Evolutionary conservation across 2,113 vertebrate species (phyloP), one percentile per base, ranked within the genome.

Genomic region (Xiphophorus maculatus): DNA sequence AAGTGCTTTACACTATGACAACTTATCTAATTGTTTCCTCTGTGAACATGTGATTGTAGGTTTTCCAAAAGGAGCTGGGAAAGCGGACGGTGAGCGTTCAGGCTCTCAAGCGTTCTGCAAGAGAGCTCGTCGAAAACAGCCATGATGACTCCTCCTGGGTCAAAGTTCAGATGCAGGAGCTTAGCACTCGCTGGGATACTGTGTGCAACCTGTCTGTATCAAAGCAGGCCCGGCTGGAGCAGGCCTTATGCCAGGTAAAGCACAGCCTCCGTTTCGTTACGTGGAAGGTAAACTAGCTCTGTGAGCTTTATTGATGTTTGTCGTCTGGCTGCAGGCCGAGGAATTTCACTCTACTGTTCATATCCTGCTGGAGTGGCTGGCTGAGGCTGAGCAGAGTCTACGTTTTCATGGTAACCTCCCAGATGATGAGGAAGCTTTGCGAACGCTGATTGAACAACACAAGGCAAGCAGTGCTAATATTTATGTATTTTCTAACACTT

Each of bases 261-360:
- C 3, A 15, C 6, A 66, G 63, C 5, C 14, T 27, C 8, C 37
- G 5, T 2, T 29, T 1, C 30, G 3, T 3, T 15, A 44, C 22
- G 54, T 5, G 22, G 40, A 32, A 27, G 42, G 7, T 67, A 28
- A 48, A 44, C 1, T 13, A 11, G 19, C 42, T 74, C 17, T 27
- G 1, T 33, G 28, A 69, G 10, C 27, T n/a, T 67, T 72, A 76
- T 73, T 70, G 51, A 84, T 71, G 2, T 62, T 12, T 84, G 63
- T 84, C 14, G 5, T 81, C 44, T 60, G 22, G 5, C 33, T 77
- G 37, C 91, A 99, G 97, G 97, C 97, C 28, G 97, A 99, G 89
- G 97, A 98, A 84, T 99, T 99, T 87, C 98, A 98, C 90, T 96
- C 97, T 0, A 95, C 96, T 19, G 97, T 99, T 66, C 98, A 98